These are phyloP conservation scores for Panagrolaimus sp. DNA, from an alignment of 1,140 invertebrate genomes.

Conservation along the genomic window DNA sequence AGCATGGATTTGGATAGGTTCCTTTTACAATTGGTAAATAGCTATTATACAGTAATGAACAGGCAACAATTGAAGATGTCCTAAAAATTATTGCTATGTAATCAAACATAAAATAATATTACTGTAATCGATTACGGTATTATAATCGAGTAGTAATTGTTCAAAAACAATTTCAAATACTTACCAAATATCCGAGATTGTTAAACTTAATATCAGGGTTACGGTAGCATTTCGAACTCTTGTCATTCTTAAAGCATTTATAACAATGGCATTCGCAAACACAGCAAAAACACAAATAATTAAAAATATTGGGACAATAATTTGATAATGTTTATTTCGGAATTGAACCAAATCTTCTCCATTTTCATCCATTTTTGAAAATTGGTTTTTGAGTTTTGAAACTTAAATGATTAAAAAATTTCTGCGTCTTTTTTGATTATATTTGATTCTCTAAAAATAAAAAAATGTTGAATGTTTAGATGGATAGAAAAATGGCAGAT, in stretches of 20 bases:
- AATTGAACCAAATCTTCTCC: not conserved
- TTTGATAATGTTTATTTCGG: constrained; percentile 44
- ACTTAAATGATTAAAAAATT: too few relatives aligned
- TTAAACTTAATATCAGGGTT: constrained; percentile 39
- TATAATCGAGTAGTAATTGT: too few relatives aligned
- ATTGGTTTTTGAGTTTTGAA: too few relatives aligned
- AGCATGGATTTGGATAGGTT: constrained; percentile 43
- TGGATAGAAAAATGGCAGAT: too few relatives aligned
- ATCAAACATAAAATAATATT: too few relatives aligned
- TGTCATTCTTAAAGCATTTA: constrained; percentile 39
- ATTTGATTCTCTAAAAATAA: too few relatives aligned
- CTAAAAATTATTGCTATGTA: too few relatives aligned
- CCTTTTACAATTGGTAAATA: constrained; percentile 42
- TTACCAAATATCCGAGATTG: constrained; percentile 48
- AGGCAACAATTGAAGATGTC: constrained; percentile 39
- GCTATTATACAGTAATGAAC: constrained; percentile 49
- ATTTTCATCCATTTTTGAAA: not conserved
- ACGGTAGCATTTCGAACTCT: constrained; percentile 45
- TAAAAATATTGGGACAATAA: constrained; percentile 47
- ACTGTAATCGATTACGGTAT: too few relatives aligned
- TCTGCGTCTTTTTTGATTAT: too few relatives aligned
- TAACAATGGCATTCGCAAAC: constrained; percentile 45
- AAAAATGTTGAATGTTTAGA: too few relatives aligned
- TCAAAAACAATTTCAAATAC: not conserved
- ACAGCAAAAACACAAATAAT: constrained; percentile 33